Evolutionary conservation across 2,113 vertebrate genomes (phyloP), one percentile per base, ranked within the genome.

Genomic region (Halichoerus grypus): DNA sequence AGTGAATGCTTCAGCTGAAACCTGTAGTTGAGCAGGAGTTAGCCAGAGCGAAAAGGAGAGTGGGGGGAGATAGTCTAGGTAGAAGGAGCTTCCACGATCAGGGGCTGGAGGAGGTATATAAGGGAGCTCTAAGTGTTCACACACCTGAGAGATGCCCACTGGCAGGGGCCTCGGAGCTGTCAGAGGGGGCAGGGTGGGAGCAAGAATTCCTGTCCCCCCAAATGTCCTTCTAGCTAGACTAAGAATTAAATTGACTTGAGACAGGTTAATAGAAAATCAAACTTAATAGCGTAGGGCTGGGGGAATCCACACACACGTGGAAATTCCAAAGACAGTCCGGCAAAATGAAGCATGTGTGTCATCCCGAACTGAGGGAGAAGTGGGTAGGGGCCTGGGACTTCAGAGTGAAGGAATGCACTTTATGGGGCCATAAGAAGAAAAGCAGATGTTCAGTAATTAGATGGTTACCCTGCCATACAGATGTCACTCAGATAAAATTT

Each of bases 41-140:
- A 81, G 51, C 24, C 7, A 24, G 36, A 11, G 12, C 51, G n/a
- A 79, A 65, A 39, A 14, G 6, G 24, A n/a, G 21, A 97, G 82
- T 91, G 80, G 98, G 83, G 98, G 72, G 91, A 59, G 74, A 71
- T 9, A 24, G 86, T 91, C 85, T 87, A 95, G 49, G 51, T 19
- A 13, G n/a, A 69, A 22, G 82, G 13, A 63, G 42, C 42, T 81
- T 76, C 72, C 14, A 63, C 31, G 33, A 16, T 79, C 63, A 87
- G 69, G 53, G 39, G 61, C 55, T 46, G 12, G 46, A 57, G 61
- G 3, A 53, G 7, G 5, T 1, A 15, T 24, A 15, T n/a, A 33
- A 89, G 31, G 36, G 18, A 19, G 28, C 26, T 4, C 42, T 31
- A 33, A 46, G n/a, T 46, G 5, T 46, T 87, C 89, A 42, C 12